These are phyloP conservation scores for Linnaemya tessellans DNA, from an alignment of 2,888 invertebrate genomes.

Conservation along the genomic window DNA sequence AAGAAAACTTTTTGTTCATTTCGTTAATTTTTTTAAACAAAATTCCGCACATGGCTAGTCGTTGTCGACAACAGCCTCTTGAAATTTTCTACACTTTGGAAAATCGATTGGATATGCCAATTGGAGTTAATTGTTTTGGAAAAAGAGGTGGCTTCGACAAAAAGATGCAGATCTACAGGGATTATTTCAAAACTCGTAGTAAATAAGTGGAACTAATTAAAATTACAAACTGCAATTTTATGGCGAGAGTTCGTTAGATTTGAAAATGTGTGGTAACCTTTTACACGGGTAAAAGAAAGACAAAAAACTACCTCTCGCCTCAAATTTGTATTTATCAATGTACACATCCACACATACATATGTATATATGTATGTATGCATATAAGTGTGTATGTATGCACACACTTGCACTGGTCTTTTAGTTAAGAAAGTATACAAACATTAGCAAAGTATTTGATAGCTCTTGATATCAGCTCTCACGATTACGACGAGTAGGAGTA, in stretches of 20 bases:
- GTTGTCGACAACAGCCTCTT: no score
- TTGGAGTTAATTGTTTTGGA: no score
- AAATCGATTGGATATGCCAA: no score
- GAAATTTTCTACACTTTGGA: no score
- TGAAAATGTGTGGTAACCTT: neutral
- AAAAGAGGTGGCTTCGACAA: no score
- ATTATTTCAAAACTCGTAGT: no score
- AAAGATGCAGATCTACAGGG: no score
- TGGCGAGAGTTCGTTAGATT: neutral
- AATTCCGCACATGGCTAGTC: no score
- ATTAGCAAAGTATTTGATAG: neutral
- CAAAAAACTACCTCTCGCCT: neutral
- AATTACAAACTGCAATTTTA: neutral
- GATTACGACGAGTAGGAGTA: no score
- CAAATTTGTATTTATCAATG: neutral
- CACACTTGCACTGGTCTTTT: neutral
- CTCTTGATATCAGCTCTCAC: neutral
- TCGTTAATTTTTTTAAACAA: neutral
- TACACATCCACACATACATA: neutral
- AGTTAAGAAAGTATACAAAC: no score
- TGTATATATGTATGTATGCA: neutral
- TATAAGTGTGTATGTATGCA: neutral
- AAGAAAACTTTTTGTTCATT: constrained; percentile 32
- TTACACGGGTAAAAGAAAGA: neutral
- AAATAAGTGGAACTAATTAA: neutral